These are phyloP conservation scores for Amphibalanus amphitrite DNA, from an alignment of 1,140 invertebrate genomes.

Conservation along the genomic window DNA sequence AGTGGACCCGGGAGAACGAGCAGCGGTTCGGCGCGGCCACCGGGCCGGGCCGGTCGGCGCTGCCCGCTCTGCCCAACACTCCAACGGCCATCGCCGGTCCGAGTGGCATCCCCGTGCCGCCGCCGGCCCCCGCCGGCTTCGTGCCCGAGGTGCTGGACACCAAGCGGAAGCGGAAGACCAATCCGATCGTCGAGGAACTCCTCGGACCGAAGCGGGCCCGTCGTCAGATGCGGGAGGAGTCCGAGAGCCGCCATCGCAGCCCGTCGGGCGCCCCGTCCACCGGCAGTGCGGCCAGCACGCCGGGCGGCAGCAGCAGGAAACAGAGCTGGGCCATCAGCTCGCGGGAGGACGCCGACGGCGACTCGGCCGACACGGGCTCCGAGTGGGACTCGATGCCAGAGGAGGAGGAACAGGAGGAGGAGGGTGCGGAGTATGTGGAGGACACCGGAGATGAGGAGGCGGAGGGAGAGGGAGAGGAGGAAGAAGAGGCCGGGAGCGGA, in stretches of 20 bases:
- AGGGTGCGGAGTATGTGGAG: background rate
- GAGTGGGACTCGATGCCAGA: background rate
- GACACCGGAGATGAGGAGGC: no score
- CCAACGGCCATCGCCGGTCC: no score
- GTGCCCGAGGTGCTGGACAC: background rate
- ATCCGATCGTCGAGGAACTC: background rate
- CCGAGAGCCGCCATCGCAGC: background rate
- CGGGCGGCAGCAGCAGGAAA: conserved; percentile 6
- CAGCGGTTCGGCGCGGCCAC: background rate
- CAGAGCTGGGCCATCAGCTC: conserved; percentile 3
- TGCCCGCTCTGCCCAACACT: no score
- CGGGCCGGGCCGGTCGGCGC: no score
- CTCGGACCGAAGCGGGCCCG: background rate
- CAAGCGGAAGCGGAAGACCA: background rate
- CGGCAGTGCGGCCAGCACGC: background rate
- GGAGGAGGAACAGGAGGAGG: no score
- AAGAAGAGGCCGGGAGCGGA: no score
- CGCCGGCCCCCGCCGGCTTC: background rate
- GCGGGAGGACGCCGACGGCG: conserved; percentile 4
- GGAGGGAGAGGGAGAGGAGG: no score
- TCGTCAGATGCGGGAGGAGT: background rate
- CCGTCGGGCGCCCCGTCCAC: background rate
- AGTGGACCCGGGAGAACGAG: background rate
- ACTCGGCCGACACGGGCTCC: background rate
- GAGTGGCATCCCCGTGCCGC: no score